phyloP scores from a whole-genome alignment of 1,140 invertebrate genomes.

The Leptestheria dahalacensis region DNA sequence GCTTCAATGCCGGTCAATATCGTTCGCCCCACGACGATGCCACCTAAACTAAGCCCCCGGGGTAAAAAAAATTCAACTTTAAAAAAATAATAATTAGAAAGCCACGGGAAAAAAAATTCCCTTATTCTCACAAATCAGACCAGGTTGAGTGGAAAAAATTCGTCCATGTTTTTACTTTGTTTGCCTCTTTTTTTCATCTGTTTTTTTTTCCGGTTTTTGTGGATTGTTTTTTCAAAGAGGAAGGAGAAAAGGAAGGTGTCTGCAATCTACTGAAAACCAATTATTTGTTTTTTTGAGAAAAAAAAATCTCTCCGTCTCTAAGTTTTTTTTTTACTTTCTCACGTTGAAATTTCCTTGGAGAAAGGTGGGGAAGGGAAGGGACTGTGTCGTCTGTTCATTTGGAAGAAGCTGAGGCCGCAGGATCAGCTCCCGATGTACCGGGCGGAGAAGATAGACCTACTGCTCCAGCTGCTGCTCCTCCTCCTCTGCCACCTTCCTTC shows the following conservation, averaged over 20 bases:
- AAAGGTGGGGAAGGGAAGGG: no score
- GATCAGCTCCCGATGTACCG: background rate
- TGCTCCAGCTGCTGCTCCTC: constrained; percentile 17
- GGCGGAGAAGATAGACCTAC: constrained; percentile 13
- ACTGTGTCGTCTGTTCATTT: background rate
- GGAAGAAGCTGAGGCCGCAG: background rate
- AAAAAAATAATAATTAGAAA: no score
- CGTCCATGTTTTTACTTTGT: background rate
- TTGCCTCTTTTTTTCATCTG: background rate
- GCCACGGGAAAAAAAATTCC: background rate
- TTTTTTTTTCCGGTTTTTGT: background rate
- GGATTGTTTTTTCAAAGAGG: background rate
- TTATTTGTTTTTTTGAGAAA: background rate
- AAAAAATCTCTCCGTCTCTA: background rate
- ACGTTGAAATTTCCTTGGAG: no score
- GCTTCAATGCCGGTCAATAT: no score
- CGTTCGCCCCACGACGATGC: background rate
- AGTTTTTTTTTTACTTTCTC: background rate
- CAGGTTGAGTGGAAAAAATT: background rate
- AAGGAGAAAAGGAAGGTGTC: background rate
- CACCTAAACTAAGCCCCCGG: background rate
- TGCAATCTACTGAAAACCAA: background rate
- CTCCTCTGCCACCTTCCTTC: constrained; percentile 37
- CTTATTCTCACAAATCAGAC: background rate
- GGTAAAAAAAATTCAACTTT: background rate